Conservation (phyloP, 2,113 vertebrate genomes). For the Tachuris rubrigastra region DNA sequence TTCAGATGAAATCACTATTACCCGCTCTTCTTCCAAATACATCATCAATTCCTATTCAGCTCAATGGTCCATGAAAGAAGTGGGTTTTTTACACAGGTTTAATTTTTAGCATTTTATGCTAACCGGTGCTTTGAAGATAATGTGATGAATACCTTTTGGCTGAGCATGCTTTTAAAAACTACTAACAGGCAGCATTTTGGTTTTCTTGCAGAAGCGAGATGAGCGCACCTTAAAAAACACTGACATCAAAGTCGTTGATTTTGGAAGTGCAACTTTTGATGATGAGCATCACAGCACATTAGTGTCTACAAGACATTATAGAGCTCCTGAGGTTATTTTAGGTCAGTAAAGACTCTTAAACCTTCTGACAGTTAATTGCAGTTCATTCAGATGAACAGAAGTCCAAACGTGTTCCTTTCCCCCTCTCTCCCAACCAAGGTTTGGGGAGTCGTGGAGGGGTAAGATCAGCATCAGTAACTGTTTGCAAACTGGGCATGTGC, state of each 20-base stretch:
- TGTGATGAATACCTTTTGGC: not conserved
- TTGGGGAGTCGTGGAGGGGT: fast-evolving
- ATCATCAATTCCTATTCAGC: no score
- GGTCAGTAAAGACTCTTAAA: conserved; percentile 72
- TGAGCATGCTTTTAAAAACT: not conserved
- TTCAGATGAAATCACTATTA: not conserved
- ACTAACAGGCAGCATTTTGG: not conserved
- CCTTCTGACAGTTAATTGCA: not conserved
- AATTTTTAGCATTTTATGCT: not conserved
- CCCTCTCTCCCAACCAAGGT: not conserved
- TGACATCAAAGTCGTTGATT: conserved; percentile 93
- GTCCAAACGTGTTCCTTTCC: not conserved
- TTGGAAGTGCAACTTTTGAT: conserved; percentile 95
- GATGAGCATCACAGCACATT: conserved; percentile 95
- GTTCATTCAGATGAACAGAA: not conserved
- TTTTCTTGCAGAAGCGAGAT: conserved; percentile 84
- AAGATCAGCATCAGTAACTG: not conserved
- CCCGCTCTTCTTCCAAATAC: no score
- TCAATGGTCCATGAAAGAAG: no score
- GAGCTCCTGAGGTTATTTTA: conserved; percentile 95
- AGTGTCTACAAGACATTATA: conserved; percentile 94
- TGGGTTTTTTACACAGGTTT: not conserved
- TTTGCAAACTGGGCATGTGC: not conserved
- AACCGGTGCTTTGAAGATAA: not conserved
- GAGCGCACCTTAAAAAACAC: conserved; percentile 89